Evolutionary conservation across 1,140 invertebrate species (phyloP).

Genomic region (Drosophila kurseongensis): DNA sequence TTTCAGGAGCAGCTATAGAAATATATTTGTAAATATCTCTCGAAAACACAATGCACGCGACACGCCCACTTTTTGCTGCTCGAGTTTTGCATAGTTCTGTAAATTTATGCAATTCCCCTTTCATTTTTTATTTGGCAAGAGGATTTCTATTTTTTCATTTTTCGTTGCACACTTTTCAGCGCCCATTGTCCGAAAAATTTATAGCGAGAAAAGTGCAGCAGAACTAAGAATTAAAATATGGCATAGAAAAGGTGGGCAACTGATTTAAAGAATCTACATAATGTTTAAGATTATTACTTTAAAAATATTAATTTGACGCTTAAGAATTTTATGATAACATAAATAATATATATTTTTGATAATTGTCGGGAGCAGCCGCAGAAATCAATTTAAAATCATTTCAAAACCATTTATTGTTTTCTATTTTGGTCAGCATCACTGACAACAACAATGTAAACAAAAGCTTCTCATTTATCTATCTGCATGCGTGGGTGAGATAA

Average conservation of each 20-base stretch:
- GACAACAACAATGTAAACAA: too few relatives aligned
- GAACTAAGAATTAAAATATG: conserved; percentile 5
- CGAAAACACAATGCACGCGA: conserved; percentile 37
- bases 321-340: too few relatives aligned
- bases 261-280: too few relatives aligned
- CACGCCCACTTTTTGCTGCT: conserved; percentile 24
- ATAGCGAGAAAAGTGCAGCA: neutral
- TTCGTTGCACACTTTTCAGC: conserved; percentile 27
- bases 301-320: too few relatives aligned
- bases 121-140: conserved; percentile 38
- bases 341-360: too few relatives aligned
- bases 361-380: too few relatives aligned
- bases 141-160: conserved; percentile 18
- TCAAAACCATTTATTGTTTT: too few relatives aligned
- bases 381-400: too few relatives aligned
- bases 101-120: conserved; percentile 57
- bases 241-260: conserved; percentile 11
- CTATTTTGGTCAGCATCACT: too few relatives aligned
- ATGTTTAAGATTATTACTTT: too few relatives aligned
- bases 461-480: too few relatives aligned
- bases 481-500: too few relatives aligned
- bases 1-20: conserved; percentile 53
- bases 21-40: conserved; percentile 28
- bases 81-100: conserved; percentile 48
- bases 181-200: conserved; percentile 32